Evolutionary conservation across 2,113 vertebrate genomes (phyloP), one percentile per base, ranked within the genome.

Genomic region (Otocyon megalotis): DNA sequence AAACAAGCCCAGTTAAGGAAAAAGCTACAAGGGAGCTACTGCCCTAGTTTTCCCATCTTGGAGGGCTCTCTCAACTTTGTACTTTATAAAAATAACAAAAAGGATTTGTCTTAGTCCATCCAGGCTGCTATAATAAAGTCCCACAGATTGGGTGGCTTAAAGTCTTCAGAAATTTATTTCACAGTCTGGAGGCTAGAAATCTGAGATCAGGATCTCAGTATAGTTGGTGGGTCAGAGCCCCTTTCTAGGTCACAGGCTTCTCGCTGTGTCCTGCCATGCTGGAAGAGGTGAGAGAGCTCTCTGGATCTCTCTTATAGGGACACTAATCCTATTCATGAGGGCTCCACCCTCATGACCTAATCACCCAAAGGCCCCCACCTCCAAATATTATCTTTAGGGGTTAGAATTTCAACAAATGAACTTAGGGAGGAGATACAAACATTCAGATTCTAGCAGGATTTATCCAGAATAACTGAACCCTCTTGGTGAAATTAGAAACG

Each of bases 21-120:
- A 24, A 19, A 17, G 62, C 60, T 32, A 0, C 19, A 1, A 5
- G 4, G 20, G 37, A 14, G 16, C 14, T 16, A 28, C 11, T 1
- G 2, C 24, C 76, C 62, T 19, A 9, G 1, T 3, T 22, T n/a
- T 24, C 71, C 62, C 62, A 5, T 54, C 9, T 8, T 9, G 7
- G 17, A 71, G 11, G 35, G 4, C 48, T 63, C 30, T 74, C 63
- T 32, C 60, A 62, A 35, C 37, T 13, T 77, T 56, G 17, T 32
- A 35, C 13, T 58, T 30, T 30, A 12, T 65, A 32, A 90, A 76
- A 58, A 48, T 22, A 65, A 65, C 1, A 3, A 3, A 17, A n/a
- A 84, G 15, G 10, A n/a, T 50, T 50, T 50, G 20, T n/a, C 80
- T 50, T 14, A 28, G 48, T 37, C 28, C 62, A 32, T n/a, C 16